Conservation (phyloP, 1,140 invertebrate species). For the Littorina saxatilis region DNA sequence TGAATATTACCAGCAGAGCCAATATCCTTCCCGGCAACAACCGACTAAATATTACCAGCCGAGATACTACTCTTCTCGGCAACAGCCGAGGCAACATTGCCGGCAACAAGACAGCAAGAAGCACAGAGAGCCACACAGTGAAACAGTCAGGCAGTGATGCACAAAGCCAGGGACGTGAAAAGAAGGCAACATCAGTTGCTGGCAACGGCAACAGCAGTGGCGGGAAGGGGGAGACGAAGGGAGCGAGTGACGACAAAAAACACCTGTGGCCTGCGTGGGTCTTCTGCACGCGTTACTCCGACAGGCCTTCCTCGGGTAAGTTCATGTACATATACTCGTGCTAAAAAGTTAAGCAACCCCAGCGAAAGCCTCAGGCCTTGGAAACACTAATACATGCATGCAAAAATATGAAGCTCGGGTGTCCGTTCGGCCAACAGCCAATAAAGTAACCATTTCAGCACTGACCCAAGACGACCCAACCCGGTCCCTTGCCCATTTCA, state of each 20-base stretch:
- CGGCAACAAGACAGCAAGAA: slow-evolving; percentile 16
- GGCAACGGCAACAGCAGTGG: slow-evolving; percentile 6
- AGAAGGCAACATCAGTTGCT: neutral
- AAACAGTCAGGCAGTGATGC: neutral
- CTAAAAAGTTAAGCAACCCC: too few relatives aligned
- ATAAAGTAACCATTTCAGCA: too few relatives aligned
- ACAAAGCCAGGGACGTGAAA: neutral
- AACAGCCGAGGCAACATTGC: neutral
- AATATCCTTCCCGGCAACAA: neutral
- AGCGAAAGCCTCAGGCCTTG: too few relatives aligned
- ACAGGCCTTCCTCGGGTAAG: slow-evolving; percentile 96
- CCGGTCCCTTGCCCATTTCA: too few relatives aligned
- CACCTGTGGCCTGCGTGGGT: slow-evolving; percentile 94
- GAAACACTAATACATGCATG: too few relatives aligned
- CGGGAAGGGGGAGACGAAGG: too few relatives aligned
- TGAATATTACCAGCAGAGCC: neutral
- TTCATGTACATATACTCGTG: too few relatives aligned
- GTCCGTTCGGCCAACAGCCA: too few relatives aligned
- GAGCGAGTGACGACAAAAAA: neutral
- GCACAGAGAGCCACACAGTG: neutral
- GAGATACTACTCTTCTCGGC: neutral
- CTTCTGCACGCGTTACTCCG: slow-evolving; percentile 96
- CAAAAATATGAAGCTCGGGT: too few relatives aligned
- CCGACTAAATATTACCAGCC: too few relatives aligned
- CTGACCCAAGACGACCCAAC: too few relatives aligned